Base-by-base conservation (phyloP, 1,140 invertebrate genomes). In the Euwallacea fornicatus region DNA sequence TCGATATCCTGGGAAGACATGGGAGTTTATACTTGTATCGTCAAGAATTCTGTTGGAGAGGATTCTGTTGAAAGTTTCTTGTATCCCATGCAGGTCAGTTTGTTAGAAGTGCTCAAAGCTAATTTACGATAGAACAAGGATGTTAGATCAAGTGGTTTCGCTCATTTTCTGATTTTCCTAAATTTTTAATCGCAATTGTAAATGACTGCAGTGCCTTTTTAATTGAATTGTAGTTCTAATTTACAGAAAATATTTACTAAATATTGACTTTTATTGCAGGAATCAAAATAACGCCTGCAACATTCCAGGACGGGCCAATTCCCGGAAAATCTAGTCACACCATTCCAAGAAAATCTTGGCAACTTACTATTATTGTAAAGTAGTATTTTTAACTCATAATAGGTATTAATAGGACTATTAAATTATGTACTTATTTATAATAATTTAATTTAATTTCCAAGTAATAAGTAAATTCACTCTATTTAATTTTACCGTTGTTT, bases 21-120 rank as follows among this genome's bases (percentile, higher is more conserved):
- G 92, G 93, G 92, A 41, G 83, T 83, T 8, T 95, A 89, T 83
- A 88, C 84, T 3, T 96, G 93, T 77, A 83, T 87, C 0, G 91
- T 89, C 6, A 84, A 86, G 69, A 94, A 93, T 79, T 75, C 81
- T 2, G 81, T 85, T 42, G 90, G 90, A 8, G 84, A 86, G 59
- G 90, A 91, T 74, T 81, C 83, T 3, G 83, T 83, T 2, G 83
- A 85, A 16, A 91, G 91, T 11, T 95, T 95, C 82, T 79, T 95
- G 7, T 95, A 95, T 78, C 91, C 93, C 9, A 83, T 90, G 81
- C 77, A 84, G 81, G 87, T 88, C 82, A 84, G 46, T 47, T 47
- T 9, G 9, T 47, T 47, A 2, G 9, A 47, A 43, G 6, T 63
- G 47, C 10, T 66, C 15, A 66, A 42, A 72, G 46, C 42, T 67